Percentiles rank a stretch among this genome's conserved stretches.
phyloP scores from a whole-genome alignment of 2,888 invertebrate genomes.

The Chironomus tentans region DNA sequence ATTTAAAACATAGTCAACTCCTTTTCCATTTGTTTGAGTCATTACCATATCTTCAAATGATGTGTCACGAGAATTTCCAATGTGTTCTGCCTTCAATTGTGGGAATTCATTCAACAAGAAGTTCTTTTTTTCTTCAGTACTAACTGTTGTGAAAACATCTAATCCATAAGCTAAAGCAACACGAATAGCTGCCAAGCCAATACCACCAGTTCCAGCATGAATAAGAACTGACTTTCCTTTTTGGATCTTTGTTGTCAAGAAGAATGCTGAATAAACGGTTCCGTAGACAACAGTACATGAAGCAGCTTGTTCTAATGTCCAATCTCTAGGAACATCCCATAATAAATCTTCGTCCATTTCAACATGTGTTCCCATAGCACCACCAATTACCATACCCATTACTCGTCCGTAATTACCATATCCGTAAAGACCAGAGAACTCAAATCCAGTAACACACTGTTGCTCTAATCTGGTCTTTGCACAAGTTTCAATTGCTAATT shows the following conservation, averaged over 20 bases:
- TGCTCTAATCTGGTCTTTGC: conserved; percentile 55
- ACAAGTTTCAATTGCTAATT: conserved; percentile 72
- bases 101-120: conserved; percentile 51
- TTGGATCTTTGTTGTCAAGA: conserved; percentile 35
- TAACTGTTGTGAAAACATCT: conserved; percentile 62
- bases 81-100: conserved; percentile 52
- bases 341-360: conserved; percentile 43
- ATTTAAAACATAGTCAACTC: conserved; percentile 86
- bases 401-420: conserved; percentile 47
- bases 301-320: conserved; percentile 66
- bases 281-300: conserved; percentile 70
- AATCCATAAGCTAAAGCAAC: conserved; percentile 56
- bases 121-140: conserved; percentile 52
- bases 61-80: conserved; percentile 79
- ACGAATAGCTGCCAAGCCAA: conserved; percentile 68
- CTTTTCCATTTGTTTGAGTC: conserved; percentile 68
- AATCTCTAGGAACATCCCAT: conserved; percentile 63
- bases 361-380: conserved; percentile 49
- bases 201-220: conserved; percentile 58
- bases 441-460: conserved; percentile 59
- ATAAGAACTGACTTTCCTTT: conserved; percentile 44
- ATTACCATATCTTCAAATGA: conserved; percentile 81
- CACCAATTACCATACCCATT: conserved; percentile 51
- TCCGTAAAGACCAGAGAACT: conserved; percentile 51
- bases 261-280: conserved; percentile 51